A percentile compares a stretch with the other conserved stretches of the same genome.
Evolutionary conservation across 2,113 vertebrate genomes (phyloP).

Genomic region (Sigmodon hispidus): DNA sequence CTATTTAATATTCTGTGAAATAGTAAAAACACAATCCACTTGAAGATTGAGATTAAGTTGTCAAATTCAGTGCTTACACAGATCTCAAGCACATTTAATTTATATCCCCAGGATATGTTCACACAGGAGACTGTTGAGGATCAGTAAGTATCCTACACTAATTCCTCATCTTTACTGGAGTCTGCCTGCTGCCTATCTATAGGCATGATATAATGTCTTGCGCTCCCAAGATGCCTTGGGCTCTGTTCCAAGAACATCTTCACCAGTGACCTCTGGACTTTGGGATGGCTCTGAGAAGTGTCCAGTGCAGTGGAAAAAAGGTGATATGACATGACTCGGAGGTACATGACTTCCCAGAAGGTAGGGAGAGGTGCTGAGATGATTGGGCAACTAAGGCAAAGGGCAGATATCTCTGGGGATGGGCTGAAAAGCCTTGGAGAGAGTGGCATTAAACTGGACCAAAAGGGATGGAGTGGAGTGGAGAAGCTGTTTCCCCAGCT

Average conservation of each 20-base stretch:
- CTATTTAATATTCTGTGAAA: not conserved
- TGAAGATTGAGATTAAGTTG: not conserved
- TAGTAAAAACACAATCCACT: not conserved
- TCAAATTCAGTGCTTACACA: not conserved
- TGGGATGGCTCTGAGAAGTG: not conserved
- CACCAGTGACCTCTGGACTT: not conserved
- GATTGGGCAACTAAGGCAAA: not conserved
- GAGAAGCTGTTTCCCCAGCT: not conserved
- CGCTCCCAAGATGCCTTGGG: not conserved
- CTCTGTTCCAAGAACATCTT: not conserved
- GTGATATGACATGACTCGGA: not conserved
- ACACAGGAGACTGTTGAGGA: not conserved
- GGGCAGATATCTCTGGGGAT: not conserved
- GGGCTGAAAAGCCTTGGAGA: not conserved
- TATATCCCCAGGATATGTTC: not conserved
- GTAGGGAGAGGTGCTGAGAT: not conserved
- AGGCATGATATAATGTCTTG: not conserved
- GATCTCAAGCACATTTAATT: not conserved
- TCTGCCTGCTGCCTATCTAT: no score
- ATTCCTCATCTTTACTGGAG: not conserved
- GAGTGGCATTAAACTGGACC: not conserved
- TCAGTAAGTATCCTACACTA: not conserved
- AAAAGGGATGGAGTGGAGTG: not conserved
- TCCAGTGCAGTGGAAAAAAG: not conserved
- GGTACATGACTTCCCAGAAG: not conserved